Base-by-base conservation (phyloP, 1,140 invertebrate species). In the Onthophagus taurus region DNA sequence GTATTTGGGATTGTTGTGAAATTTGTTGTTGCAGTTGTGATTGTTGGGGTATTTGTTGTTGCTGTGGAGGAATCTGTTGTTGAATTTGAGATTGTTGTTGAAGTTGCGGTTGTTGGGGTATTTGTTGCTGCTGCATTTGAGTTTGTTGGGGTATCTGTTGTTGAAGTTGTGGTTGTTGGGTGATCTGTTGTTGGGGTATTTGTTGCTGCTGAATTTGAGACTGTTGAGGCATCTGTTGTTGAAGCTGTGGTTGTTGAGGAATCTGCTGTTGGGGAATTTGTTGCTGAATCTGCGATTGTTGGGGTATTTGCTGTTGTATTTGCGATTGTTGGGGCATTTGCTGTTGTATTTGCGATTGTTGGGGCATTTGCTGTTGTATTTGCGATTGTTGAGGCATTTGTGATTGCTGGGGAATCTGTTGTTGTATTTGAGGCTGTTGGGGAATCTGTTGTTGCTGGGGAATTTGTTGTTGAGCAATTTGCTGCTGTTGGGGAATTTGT, bases 1-100 rank as follows among this genome's bases (percentile, higher is more conserved):
- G 31, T 16, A 33, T 8, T 8, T 14, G 6, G 31, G 31, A 16
- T 16, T 6, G 9, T 33, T 33, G 31, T 16, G 31, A 12, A 9
- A 16, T 16, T 33, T 33, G 31, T 6, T 9, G 31, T 6, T 6
- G 5, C 31, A 33, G 45, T 14, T 47, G 13, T 35, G 20, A 18
- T 42, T 37, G 18, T 12, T 58, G 50, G 30, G 51, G 45, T 13
- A 50, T 33, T 36, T 42, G 48, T 29, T 45, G 49, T 17, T 31
- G 38, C 2, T 11, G 31, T 14, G 21, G 20, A 19, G 24, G 11
- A n/a, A 31, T 35, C 9, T 41, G 44, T 24, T 44, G 44, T 17
- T 26, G 21, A 17, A 31, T 44, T 30, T 45, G 48, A 36, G 38
- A 14, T 13, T 51, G 46, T 21, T 51, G 50, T 30, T 45, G 48